Evolutionary conservation across 2,888 invertebrate species (phyloP), one percentile per base, ranked within the genome.

Genomic region (Macropis europaea): DNA sequence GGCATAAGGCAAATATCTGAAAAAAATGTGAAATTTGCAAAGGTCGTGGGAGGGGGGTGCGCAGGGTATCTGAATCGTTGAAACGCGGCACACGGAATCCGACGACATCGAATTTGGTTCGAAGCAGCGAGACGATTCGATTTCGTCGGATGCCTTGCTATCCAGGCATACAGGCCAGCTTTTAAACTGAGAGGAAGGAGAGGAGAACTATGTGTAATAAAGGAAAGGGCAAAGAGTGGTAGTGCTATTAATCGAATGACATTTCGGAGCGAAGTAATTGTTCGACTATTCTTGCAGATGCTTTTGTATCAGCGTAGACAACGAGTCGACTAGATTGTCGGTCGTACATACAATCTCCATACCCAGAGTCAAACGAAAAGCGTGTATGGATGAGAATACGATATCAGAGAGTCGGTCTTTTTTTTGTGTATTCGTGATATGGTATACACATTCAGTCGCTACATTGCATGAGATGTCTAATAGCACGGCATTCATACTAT

Each of bases 171-270:
- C 72, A 75, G 60, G 78, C 76, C 79, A 83, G 76, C 84, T 88
- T 85, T 80, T 87, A 88, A 88, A 88, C 87, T 87, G 90, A 90
- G 89, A 89, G 89, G 89, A 89, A 89, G 89, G 89, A 89, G 88
- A 87, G 83, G 84, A 70, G 71, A 66, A 87, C 85, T 86, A 81
- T 81, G 72, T 82, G 73, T 63, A n/a, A n/a, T 26, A 56, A 48
- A 56, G 54, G 42, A 50, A 36, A 28, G 15, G 26, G 24, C 4
- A 52, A 24, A 64, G 22, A 34, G 53, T 48, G 34, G n/a, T 32
- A 61, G 34, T 15, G 26, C n/a, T n/a, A 60, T 61, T 38, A 42
- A 56, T 30, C 24, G n/a, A 69, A 22, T 61, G n/a, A 30, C 24
- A 30, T 34, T 32, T 32, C 26, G 19, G 40, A 34, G 42, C 19